Base-by-base conservation (phyloP, 2,797 vertebrate species). In the Gadopsis bispinosus region DNA sequence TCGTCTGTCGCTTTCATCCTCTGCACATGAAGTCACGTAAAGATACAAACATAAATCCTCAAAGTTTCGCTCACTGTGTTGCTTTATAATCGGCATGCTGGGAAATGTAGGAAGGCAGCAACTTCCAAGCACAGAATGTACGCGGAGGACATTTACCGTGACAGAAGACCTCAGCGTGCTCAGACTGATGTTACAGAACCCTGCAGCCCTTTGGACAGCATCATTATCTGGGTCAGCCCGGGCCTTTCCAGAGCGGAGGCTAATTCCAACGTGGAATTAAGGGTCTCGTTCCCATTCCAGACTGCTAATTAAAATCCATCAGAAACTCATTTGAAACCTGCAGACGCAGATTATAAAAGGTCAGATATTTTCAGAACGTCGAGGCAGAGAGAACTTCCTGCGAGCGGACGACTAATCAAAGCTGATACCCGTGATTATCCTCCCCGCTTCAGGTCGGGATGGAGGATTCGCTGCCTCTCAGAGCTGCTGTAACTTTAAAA, bases 251-350 rank as follows among this genome's bases (percentile, higher is more conserved):
- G 69, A 69, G 74, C 47, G n/a, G 56, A 65, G 63, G 71, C 60
- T 79, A 67, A 82, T 79, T 82, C 54, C 0, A 50, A 68, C 47
- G 26, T 17, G 41, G 48, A 79, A 72, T 85, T 77, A 81, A 78
- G 65, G 66, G 60, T 73, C 80, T 69, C 43, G 20, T 62, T 81
- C 65, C 63, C 50, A 16, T 76, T 75, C 64, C 72, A 68, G 73
- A 4, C 41, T 43, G 59, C 31, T 81, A 75, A 83, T 88, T 84
- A 76, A 48, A 67, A 65, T 74, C 77, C 75, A 72, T 83, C 84
- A 87, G 77, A 80, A 81, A 78, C 70, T 88, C 71, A 80, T 87
- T 64, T 73, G 26, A 79, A 80, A 84, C 43, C 82, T 73, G 73
- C 75, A 84, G 80, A 77, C 35, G 73, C 22, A 72, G 75, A 83